Conservation (phyloP, 2,888 invertebrate species). For the Ferdinandea cuprea region DNA sequence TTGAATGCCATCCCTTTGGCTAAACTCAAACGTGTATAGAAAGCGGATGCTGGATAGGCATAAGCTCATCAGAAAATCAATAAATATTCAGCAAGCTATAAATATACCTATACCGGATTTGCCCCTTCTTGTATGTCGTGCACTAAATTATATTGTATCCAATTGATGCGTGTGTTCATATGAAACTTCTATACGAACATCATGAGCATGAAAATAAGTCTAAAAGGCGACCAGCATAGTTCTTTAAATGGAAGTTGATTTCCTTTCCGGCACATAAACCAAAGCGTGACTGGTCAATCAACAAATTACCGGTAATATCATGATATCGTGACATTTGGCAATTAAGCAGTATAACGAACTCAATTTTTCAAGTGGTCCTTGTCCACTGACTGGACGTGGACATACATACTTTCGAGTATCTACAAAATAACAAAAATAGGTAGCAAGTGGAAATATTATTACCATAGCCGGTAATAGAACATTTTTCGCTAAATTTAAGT, state of each 20-base stretch:
- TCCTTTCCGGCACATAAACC: neutral
- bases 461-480: neutral
- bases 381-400: neutral
- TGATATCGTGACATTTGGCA: conserved; percentile 38
- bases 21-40: neutral
- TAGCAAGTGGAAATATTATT: too few species aligned
- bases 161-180: neutral
- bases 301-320: conserved; percentile 40
- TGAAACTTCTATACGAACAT: too few species aligned
- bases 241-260: neutral
- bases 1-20: conserved; percentile 4
- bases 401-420: neutral
- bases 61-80: conserved; percentile 57
- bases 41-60: conserved; percentile 30
- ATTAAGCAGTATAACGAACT: conserved; percentile 37
- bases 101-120: conserved; percentile 7
- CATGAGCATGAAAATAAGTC: neutral
- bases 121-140: conserved; percentile 26
- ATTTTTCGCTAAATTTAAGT: neutral
- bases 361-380: neutral
- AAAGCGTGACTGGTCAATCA: conserved; percentile 25
- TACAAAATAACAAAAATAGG: neutral
- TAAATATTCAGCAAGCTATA: conserved; percentile 46
- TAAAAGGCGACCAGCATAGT: neutral
- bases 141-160: conserved; percentile 36